phyloP scores from a whole-genome alignment of 2,113 vertebrate genomes.

The Gopherus flavomarginatus region DNA sequence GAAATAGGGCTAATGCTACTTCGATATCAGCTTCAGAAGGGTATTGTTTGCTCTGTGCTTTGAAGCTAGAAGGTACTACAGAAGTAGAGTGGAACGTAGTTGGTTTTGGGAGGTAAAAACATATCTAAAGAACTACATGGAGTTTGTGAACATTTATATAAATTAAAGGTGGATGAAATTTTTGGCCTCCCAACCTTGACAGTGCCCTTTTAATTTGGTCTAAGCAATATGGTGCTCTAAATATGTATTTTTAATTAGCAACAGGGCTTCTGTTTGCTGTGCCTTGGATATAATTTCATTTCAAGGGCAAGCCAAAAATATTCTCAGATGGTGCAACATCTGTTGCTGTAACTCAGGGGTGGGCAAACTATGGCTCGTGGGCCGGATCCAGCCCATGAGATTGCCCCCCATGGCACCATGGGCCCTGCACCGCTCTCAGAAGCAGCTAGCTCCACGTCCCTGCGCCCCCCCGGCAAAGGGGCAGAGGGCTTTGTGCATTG shows the following conservation, averaged over 20 bases:
- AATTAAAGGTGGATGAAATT: background rate
- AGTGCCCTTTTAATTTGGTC: accelerated
- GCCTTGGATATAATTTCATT: background rate
- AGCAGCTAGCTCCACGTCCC: too few relatives aligned
- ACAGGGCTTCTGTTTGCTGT: background rate
- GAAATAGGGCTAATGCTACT: background rate
- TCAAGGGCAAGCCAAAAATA: background rate
- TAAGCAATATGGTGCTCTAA: accelerated
- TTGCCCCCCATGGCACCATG: too few relatives aligned
- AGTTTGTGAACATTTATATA: background rate
- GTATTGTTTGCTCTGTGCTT: background rate
- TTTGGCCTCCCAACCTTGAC: accelerated
- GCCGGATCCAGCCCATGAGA: too few relatives aligned
- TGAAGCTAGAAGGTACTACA: background rate
- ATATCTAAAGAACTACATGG: background rate
- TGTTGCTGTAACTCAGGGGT: background rate
- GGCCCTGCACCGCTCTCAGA: too few relatives aligned
- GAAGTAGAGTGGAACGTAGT: background rate
- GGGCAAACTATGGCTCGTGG: too few relatives aligned
- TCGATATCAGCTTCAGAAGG: accelerated
- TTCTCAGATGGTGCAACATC: background rate
- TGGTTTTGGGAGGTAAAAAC: background rate
- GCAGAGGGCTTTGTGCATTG: too few relatives aligned
- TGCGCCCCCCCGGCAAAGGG: too few relatives aligned
- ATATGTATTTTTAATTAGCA: background rate